phyloP scores from a whole-genome alignment of 2,888 invertebrate genomes.

The Hirtodrosophila alboralis region DNA sequence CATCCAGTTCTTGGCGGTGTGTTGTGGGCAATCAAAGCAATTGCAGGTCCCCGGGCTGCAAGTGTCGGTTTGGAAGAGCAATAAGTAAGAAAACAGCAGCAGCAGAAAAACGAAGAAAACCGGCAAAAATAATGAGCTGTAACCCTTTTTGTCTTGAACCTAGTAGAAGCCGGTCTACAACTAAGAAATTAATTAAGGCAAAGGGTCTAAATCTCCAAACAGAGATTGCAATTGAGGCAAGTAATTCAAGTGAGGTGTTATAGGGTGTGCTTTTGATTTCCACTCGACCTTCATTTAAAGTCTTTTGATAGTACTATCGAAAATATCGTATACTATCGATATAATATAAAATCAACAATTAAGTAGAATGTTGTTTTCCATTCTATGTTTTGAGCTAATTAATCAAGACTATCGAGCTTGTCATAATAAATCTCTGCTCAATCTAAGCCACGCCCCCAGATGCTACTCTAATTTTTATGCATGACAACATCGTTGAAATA shows the following conservation, averaged over 20 bases:
- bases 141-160: slow-evolving; percentile 60
- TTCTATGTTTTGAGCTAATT: too few species aligned
- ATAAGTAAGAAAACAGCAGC: slow-evolving; percentile 5
- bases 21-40: slow-evolving; percentile 74
- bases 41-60: slow-evolving; percentile 62
- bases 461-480: slow-evolving; percentile 72
- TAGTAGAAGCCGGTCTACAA: slow-evolving; percentile 20
- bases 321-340: too few species aligned
- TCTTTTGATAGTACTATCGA: background rate
- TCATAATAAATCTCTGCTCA: slow-evolving; percentile 65
- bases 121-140: slow-evolving; percentile 71
- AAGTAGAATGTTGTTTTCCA: too few species aligned
- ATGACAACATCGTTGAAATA: slow-evolving; percentile 64
- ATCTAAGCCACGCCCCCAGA: slow-evolving; percentile 56
- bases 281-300: slow-evolving; percentile 55
- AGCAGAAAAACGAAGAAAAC: slow-evolving; percentile 22
- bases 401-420: too few species aligned
- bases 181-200: slow-evolving; percentile 74
- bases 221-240: slow-evolving; percentile 40
- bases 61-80: slow-evolving; percentile 49
- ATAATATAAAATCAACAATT: too few species aligned
- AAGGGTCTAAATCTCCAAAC: slow-evolving; percentile 32
- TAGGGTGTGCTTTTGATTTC: slow-evolving; percentile 66
- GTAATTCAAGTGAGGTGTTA: slow-evolving; percentile 51
- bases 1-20: slow-evolving; percentile 58